A percentile compares a stretch with the other conserved stretches of the same genome.
Evolutionary conservation across 2,888 invertebrate species (phyloP).

Genomic region (Pyralis farinalis): DNA sequence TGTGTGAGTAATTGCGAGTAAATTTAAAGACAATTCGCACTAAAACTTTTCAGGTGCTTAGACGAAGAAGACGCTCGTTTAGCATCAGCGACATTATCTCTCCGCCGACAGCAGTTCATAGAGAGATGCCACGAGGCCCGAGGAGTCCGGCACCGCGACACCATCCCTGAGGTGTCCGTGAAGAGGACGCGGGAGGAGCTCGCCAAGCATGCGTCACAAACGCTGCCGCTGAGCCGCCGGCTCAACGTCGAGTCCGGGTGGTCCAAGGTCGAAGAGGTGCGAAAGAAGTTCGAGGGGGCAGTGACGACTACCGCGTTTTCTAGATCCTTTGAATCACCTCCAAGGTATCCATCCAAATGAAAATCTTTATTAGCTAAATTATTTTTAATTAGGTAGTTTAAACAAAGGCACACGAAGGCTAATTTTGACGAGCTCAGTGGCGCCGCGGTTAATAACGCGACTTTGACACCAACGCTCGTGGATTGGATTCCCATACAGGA

Average conservation of each 20-base stretch:
- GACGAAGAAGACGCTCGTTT: constrained; percentile 55
- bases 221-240: constrained; percentile 58
- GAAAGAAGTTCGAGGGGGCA: constrained; percentile 70
- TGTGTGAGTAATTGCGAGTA: too few relatives aligned
- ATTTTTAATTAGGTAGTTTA: too few relatives aligned
- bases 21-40: too few relatives aligned
- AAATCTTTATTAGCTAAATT: too few relatives aligned
- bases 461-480: too few relatives aligned
- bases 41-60: constrained; percentile 45
- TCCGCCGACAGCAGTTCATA: constrained; percentile 68
- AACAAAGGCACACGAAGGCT: too few relatives aligned
- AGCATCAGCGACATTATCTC: constrained; percentile 48
- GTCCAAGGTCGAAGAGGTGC: constrained; percentile 74
- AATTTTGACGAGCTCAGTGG: too few relatives aligned
- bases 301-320: constrained; percentile 53
- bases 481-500: too few relatives aligned
- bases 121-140: constrained; percentile 72
- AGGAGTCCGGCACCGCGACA: constrained; percentile 47
- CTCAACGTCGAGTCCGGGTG: constrained; percentile 73
- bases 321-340: constrained; percentile 70
- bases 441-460: too few relatives aligned
- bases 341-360: too few relatives aligned
- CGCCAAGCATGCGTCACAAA: constrained; percentile 67
- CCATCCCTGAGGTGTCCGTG: constrained; percentile 61
- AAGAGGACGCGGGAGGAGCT: constrained; percentile 65